Evolutionary conservation across 2,113 vertebrate genomes (phyloP), one percentile per base, ranked within the genome.

Genomic region (Tragelaphus buxtoni): DNA sequence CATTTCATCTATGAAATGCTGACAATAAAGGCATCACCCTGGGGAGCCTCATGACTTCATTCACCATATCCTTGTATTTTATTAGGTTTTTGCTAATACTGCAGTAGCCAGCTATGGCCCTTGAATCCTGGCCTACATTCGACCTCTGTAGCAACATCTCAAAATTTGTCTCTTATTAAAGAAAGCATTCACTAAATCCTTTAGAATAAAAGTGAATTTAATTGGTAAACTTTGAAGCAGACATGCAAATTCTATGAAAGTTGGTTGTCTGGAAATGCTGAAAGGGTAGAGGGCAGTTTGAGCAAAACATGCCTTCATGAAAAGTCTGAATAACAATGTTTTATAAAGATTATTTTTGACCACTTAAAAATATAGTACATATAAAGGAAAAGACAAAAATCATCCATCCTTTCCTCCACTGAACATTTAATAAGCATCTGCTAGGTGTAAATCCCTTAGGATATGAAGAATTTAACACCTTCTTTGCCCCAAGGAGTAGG

Each of bases 391-490:
- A 83, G 56, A 32, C 56, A 88, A 88, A 80, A 90, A 77, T 39
- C 2, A 10, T 87, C 65, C 24, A 45, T 86, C 51, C 4, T 65
- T 49, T 84, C 81, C 82, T 24, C 30, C 88, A 80, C 9, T 74
- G 90, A 86, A 60, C 58, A 55, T 58, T 58, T 96, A 95, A 96
- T 60, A 47, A 91, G 30, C 72, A 80, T 93, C 72, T 60, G 60
- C 28, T 63, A 47, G 12, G 4, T 28, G 22, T 32, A 7, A 10
- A 69, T 35, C 20, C 35, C 42, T 77, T 35, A 20, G 22, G 65
- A 74, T 4, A 83, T 8, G 61, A 55, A 95, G 69, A 79, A 87
- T 88, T 89, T 49, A 89, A 35, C 30, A 83, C 13, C 35, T 58
- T 83, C 56, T 22, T 55, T 80, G 17, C 8, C 58, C 17, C 39